Conservation (phyloP, 2,113 vertebrate species). For the Phalacrocorax carbo region DNA sequence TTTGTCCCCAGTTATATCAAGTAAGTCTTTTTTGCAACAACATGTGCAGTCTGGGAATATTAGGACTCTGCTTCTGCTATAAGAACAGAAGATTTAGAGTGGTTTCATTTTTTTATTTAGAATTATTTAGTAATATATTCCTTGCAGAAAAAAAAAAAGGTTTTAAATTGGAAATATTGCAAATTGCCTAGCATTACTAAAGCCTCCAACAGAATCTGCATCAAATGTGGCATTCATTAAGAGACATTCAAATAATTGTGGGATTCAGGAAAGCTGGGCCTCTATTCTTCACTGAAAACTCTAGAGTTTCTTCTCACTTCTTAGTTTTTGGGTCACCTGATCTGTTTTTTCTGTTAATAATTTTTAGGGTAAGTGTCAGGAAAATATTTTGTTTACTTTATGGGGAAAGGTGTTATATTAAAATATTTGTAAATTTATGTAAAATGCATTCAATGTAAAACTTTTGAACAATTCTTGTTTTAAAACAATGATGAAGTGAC, state of each 20-base stretch:
- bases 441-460: background rate
- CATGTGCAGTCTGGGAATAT: background rate
- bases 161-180: background rate
- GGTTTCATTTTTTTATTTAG: background rate
- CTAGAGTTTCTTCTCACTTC: background rate
- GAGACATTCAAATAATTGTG: background rate
- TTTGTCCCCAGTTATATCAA: background rate
- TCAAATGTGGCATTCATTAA: background rate
- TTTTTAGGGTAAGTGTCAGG: background rate
- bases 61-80: background rate
- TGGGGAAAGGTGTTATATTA: background rate
- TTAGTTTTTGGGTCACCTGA: background rate
- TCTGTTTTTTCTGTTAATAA: background rate
- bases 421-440: background rate
- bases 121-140: background rate
- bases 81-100: background rate
- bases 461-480: background rate
- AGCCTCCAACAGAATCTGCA: background rate
- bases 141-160: background rate
- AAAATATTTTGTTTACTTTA: background rate
- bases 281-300: background rate
- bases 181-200: background rate
- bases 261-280: background rate
- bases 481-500: background rate
- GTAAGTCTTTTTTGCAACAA: background rate